Evolutionary conservation across 1,140 invertebrate species (phyloP).

Genomic region (Caenorhabditis briggsae): DNA sequence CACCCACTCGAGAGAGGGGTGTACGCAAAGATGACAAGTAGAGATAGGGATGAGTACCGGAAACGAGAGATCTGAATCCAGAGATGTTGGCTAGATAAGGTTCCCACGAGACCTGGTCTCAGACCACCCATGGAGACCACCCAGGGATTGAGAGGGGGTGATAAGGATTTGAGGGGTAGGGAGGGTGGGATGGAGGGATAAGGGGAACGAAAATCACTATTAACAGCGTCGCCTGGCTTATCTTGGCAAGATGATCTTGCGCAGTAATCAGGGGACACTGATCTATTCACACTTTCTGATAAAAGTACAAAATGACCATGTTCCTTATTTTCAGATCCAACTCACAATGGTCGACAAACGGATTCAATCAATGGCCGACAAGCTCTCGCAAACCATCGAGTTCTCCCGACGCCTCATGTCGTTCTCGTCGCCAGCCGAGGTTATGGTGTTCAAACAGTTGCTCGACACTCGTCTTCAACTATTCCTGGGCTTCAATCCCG

Average conservation of each 20-base stretch:
- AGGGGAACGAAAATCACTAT: background rate
- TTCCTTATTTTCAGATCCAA: conserved; percentile 79
- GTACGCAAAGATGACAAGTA: too few relatives aligned
- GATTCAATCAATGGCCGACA: conserved; percentile 92
- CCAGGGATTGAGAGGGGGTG: too few relatives aligned
- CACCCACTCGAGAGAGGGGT: too few relatives aligned
- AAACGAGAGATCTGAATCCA: too few relatives aligned
- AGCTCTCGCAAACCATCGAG: conserved; percentile 91
- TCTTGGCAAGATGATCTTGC: too few relatives aligned
- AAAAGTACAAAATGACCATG: background rate
- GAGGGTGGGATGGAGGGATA: too few relatives aligned
- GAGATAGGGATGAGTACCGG: too few relatives aligned
- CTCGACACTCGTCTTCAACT: conserved; percentile 90
- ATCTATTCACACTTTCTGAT: background rate
- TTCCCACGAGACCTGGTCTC: background rate
- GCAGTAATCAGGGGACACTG: background rate
- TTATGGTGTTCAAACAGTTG: conserved; percentile 92
- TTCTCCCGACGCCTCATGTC: conserved; percentile 92
- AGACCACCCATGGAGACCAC: too few relatives aligned
- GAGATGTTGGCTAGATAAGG: too few relatives aligned
- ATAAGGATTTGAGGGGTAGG: background rate
- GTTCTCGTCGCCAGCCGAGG: conserved; percentile 88
- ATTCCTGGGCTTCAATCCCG: conserved; percentile 87
- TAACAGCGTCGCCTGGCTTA: background rate
- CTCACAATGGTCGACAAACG: conserved; percentile 89